A percentile compares a stretch with the other conserved stretches of the same genome.
These are phyloP conservation scores for Cataglyphis rosenhaueri DNA, from an alignment of 2,888 invertebrate genomes.

Conservation along the genomic window DNA sequence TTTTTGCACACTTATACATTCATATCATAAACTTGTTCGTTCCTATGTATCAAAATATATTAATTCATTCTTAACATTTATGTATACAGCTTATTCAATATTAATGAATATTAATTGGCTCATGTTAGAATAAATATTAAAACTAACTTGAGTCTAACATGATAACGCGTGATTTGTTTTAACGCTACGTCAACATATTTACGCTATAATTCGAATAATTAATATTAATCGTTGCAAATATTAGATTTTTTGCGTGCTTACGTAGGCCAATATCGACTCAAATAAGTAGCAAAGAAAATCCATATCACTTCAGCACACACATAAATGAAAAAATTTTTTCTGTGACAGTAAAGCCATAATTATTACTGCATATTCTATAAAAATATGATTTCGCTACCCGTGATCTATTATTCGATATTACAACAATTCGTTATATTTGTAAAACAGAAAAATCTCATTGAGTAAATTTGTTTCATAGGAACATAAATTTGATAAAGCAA, in stretches of 20 bases:
- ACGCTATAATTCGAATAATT: conserved; percentile 9
- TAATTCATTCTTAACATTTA: conserved; percentile 9
- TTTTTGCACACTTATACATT: background rate
- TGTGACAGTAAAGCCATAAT: background rate
- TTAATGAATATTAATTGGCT: conserved; percentile 23
- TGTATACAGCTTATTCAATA: background rate
- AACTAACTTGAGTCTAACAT: background rate
- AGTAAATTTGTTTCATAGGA: background rate
- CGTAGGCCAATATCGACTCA: background rate
- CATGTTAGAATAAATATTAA: background rate
- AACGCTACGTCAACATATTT: conserved; percentile 21
- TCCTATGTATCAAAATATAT: conserved; percentile 33
- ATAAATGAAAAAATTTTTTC: background rate
- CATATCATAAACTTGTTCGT: background rate
- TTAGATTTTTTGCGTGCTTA: background rate
- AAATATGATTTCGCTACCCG: background rate
- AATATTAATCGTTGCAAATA: conserved; percentile 6
- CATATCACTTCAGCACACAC: background rate
- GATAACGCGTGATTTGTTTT: background rate
- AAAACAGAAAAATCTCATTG: background rate
- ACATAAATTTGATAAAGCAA: background rate
- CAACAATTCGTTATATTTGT: background rate
- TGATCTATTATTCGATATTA: background rate
- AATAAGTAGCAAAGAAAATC: background rate
- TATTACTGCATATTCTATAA: background rate